Evolutionary conservation across 1,140 invertebrate species (phyloP).

Genomic region (Metaphire vulgaris): DNA sequence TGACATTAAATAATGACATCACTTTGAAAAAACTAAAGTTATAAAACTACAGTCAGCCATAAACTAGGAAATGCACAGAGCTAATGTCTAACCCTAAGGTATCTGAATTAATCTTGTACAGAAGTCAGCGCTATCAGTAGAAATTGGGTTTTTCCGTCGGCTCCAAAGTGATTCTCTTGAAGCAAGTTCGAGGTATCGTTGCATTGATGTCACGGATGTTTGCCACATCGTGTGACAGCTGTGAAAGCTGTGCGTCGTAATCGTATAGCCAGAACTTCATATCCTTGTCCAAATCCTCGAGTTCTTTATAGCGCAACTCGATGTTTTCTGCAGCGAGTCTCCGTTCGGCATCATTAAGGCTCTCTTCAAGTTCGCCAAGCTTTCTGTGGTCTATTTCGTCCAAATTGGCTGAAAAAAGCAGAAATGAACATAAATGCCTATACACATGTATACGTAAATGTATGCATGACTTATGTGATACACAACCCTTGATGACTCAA

Average conservation of each 20-base stretch:
- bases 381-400: slow-evolving; percentile 58
- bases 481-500: too few relatives aligned
- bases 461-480: too few relatives aligned
- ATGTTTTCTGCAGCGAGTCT: slow-evolving; percentile 68
- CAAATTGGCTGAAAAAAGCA: slow-evolving; percentile 34
- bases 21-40: too few relatives aligned
- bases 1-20: too few relatives aligned
- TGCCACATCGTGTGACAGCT: slow-evolving; percentile 67
- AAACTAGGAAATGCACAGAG: background rate
- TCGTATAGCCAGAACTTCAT: slow-evolving; percentile 72
- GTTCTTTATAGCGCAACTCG: slow-evolving; percentile 56
- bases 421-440: slow-evolving; percentile 33
- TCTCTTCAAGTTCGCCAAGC: slow-evolving; percentile 66
- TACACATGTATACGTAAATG: too few relatives aligned
- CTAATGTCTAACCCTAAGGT: background rate
- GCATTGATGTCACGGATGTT: slow-evolving; percentile 78
- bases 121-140: background rate
- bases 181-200: slow-evolving; percentile 75
- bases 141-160: slow-evolving; percentile 1
- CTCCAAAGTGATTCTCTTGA: slow-evolving; percentile 58
- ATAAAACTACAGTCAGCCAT: background rate
- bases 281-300: slow-evolving; percentile 34
- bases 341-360: slow-evolving; percentile 66
- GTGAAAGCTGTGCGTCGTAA: slow-evolving; percentile 70
- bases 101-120: background rate